Evolutionary conservation across 2,888 invertebrate species (phyloP).

Genomic region (Tipula helvola): DNA sequence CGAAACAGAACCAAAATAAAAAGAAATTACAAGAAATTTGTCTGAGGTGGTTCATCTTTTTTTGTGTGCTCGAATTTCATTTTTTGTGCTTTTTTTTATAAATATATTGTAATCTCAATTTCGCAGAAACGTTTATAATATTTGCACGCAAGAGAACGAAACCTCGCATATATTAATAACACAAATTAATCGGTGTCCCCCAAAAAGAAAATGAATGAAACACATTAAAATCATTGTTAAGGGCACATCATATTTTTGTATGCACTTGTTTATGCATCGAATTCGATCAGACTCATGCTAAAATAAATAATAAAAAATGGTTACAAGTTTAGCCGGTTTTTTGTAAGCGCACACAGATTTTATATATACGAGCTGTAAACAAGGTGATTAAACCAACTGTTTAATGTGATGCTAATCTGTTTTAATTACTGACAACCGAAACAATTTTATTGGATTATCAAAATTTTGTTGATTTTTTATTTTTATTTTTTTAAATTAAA

Average conservation of each 20-base stretch:
- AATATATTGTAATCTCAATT: not conserved
- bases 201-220: not conserved
- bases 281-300: not conserved
- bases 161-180: not conserved
- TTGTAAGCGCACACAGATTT: not conserved
- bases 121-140: not conserved
- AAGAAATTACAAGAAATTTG: not conserved
- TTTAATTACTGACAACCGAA: not conserved
- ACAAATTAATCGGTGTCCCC: not conserved
- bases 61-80: not conserved
- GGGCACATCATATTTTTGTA: not conserved
- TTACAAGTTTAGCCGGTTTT: not conserved
- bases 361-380: not conserved
- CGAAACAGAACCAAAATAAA: not conserved
- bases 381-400: not conserved
- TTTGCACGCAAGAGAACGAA: not conserved
- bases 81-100: not conserved
- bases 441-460: not conserved
- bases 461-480: not conserved
- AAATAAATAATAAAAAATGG: not conserved
- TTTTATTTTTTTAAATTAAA: too few species aligned
- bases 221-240: not conserved
- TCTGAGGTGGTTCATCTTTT: not conserved
- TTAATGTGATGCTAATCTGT: not conserved
- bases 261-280: not conserved